These are phyloP conservation scores for Halcyon smyrnensis DNA, from an alignment of 2,797 vertebrate species.

Conservation along the genomic window DNA sequence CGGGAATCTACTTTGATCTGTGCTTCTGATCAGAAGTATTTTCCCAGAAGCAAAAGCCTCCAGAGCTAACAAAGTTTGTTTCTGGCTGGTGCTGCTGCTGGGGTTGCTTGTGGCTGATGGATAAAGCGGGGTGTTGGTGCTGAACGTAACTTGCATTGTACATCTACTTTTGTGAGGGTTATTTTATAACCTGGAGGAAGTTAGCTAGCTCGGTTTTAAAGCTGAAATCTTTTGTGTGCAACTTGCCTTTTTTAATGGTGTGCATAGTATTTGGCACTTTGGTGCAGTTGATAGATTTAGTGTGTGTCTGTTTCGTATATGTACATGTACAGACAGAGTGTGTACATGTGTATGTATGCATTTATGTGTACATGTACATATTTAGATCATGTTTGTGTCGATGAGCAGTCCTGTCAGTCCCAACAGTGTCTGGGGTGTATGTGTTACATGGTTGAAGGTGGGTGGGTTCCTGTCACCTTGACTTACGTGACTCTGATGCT, in stretches of 20 bases:
- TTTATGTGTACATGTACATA: no score
- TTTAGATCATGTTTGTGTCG: fast-evolving
- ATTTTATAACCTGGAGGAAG: neutral
- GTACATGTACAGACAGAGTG: fast-evolving
- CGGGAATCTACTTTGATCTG: neutral
- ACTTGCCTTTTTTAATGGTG: neutral
- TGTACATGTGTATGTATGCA: no score
- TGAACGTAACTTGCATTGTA: fast-evolving
- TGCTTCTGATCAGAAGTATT: neutral
- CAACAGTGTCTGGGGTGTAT: fast-evolving
- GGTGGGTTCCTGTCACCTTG: neutral
- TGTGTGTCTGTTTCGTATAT: fast-evolving
- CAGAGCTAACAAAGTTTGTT: fast-evolving
- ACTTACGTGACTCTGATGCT: neutral
- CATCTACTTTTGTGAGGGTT: neutral
- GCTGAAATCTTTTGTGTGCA: neutral
- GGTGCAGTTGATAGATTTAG: fast-evolving
- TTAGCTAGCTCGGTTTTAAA: neutral
- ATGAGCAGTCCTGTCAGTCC: neutral
- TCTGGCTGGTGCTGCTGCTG: fast-evolving
- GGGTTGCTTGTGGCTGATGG: fast-evolving
- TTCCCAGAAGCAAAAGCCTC: neutral
- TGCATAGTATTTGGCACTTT: fast-evolving
- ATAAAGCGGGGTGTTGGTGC: fast-evolving
- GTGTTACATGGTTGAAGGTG: fast-evolving